A percentile compares a stretch with the other conserved stretches of the same genome.
phyloP scores from a whole-genome alignment of 30 jellyfish, hydroid and myxozoan genomes.

The Calvadosia cruxmelitensis region DNA sequence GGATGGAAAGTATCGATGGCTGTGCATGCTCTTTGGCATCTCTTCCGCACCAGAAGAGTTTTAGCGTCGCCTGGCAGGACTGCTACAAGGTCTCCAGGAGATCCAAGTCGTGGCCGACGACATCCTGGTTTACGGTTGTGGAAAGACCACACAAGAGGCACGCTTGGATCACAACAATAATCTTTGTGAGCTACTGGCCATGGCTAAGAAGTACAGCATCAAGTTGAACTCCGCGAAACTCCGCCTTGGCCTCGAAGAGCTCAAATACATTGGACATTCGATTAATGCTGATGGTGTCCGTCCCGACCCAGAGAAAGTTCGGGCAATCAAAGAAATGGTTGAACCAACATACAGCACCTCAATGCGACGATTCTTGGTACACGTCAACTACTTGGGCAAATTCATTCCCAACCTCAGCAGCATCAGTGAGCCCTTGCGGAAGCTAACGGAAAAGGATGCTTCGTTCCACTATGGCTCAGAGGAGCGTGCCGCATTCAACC shows the following conservation, averaged over 20 bases:
- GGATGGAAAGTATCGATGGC: conserved; percentile 16
- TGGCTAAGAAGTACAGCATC: conserved; percentile 9
- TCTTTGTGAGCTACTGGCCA: conserved; percentile 6
- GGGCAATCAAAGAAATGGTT: conserved; percentile 6
- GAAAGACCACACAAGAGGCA: conserved; percentile 30
- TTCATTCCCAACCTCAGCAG: conserved; percentile 36
- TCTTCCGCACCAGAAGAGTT: conserved; percentile 27
- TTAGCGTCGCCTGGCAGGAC: conserved; percentile 15
- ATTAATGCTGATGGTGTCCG: conserved; percentile 28
- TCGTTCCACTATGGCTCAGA: background rate
- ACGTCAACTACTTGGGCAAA: conserved; percentile 24
- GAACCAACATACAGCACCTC: conserved; percentile 23
- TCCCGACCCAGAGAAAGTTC: conserved; percentile 36
- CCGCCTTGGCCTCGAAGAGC: conserved; percentile 18
- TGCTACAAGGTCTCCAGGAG: conserved; percentile 9
- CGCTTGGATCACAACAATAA: conserved; percentile 17
- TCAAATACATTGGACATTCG: conserved; percentile 30
- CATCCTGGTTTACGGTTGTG: conserved; percentile 15
- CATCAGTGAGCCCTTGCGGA: conserved; percentile 36
- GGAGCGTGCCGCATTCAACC: background rate
- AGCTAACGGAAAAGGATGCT: background rate
- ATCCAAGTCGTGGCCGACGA: conserved; percentile 23
- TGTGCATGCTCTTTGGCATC: conserved; percentile 20
- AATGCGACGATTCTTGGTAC: conserved; percentile 28
- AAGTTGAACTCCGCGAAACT: conserved; percentile 21